Evolutionary conservation across 1,140 invertebrate genomes (phyloP).

Genomic region (Lepeophtheirus salmonis): DNA sequence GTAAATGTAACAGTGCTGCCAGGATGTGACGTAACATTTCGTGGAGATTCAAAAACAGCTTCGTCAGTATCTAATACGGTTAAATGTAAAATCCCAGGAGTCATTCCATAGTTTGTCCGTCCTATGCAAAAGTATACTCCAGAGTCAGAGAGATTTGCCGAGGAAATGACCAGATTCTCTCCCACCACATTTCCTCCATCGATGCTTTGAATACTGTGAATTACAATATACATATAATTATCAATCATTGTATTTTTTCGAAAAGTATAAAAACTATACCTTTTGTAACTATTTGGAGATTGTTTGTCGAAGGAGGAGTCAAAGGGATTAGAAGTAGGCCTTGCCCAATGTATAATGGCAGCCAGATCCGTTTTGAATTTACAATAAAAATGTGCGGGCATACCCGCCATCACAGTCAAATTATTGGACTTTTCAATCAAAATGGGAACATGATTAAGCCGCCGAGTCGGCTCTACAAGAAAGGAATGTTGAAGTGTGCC

Average conservation of each 20-base stretch:
- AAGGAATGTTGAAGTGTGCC: slow-evolving; percentile 56
- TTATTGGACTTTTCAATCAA: slow-evolving; percentile 5
- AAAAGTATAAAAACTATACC: not conserved
- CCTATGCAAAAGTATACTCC: slow-evolving; percentile 2
- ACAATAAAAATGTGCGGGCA: slow-evolving; percentile 19
- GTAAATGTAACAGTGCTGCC: slow-evolving; percentile 10
- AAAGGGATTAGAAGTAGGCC: slow-evolving; percentile 5
- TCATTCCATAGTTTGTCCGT: not conserved
- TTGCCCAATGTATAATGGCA: not conserved
- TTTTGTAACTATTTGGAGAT: not conserved
- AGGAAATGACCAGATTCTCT: slow-evolving; percentile 7
- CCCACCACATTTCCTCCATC: not conserved
- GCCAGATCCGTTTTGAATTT: slow-evolving; percentile 18
- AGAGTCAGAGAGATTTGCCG: not conserved
- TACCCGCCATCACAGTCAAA: slow-evolving; percentile 7
- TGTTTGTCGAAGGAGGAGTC: not conserved
- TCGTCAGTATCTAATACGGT: not conserved
- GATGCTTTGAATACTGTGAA: not conserved
- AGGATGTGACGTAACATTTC: slow-evolving; percentile 1
- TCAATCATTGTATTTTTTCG: too few species aligned
- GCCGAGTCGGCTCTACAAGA: slow-evolving; percentile 50
- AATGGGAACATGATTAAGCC: slow-evolving; percentile 25
- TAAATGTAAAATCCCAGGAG: slow-evolving; percentile 8
- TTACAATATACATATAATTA: too few species aligned
- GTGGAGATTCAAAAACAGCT: slow-evolving; percentile 7